phyloP scores from a whole-genome alignment of 2,113 vertebrate species.

The Nesogale talazaci region DNA sequence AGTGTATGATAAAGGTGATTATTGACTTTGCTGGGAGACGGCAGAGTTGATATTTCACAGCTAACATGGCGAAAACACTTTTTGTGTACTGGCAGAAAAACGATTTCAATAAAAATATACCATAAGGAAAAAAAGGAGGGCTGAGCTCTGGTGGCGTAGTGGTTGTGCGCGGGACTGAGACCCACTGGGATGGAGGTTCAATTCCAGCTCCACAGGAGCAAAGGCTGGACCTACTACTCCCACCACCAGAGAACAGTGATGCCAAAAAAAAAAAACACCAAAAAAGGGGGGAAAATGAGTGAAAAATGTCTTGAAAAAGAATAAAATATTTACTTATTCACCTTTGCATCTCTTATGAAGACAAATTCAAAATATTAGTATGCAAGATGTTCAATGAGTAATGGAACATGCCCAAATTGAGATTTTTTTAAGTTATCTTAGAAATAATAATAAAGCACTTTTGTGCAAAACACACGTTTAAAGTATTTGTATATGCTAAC shows the following conservation, averaged over 20 bases:
- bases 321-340: background rate
- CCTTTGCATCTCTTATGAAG: background rate
- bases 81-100: constrained; percentile 57
- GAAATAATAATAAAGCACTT: constrained; percentile 7
- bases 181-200: no score
- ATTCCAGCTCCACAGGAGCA: no score
- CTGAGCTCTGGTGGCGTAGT: no score
- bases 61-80: constrained; percentile 57
- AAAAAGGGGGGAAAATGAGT: no score
- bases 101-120: background rate
- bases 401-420: background rate
- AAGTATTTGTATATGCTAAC: background rate
- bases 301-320: background rate
- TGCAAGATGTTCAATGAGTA: background rate
- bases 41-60: constrained; percentile 34
- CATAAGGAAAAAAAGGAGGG: no score
- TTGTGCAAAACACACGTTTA: background rate
- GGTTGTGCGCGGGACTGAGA: no score
- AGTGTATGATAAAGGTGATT: constrained; percentile 40
- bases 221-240: no score
- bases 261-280: no score
- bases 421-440: constrained; percentile 9
- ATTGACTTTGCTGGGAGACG: constrained; percentile 40
- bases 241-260: no score
- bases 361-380: background rate